These are phyloP conservation scores for Psittacula derbiana DNA, from an alignment of 2,797 vertebrate species.

Conservation along the genomic window DNA sequence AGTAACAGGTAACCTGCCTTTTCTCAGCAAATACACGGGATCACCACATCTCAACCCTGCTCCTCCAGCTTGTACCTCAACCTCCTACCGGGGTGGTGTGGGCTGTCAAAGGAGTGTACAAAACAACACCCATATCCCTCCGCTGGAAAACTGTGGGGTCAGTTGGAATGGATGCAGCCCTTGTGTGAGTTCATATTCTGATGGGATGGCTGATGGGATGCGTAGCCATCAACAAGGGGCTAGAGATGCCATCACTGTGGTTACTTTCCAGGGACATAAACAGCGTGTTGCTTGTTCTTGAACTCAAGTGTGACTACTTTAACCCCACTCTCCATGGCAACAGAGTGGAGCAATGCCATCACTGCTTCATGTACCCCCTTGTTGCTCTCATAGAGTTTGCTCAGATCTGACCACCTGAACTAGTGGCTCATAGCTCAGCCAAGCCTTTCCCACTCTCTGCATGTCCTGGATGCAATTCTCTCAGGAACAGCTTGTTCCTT, in stretches of 20 bases:
- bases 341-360: background rate
- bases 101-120: background rate
- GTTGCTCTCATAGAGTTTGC: background rate
- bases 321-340: constrained; percentile 1
- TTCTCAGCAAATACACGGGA: background rate
- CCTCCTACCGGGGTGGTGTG: fast-evolving
- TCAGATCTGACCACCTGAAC: background rate
- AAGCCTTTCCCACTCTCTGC: background rate
- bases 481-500: constrained; percentile 16
- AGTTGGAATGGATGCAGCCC: background rate
- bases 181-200: fast-evolving
- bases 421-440: background rate
- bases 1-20: background rate
- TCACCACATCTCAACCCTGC: background rate
- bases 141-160: fast-evolving
- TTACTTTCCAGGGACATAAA: background rate
- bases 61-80: background rate
- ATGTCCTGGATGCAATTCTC: background rate
- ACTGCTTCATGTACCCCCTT: background rate
- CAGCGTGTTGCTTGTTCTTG: background rate
- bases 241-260: fast-evolving
- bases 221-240: fast-evolving
- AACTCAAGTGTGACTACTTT: background rate
- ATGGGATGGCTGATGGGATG: background rate
- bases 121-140: background rate